Evolutionary conservation across 2,113 vertebrate species (phyloP), one percentile per base, ranked within the genome.

Genomic region (Callipepla squamata): DNA sequence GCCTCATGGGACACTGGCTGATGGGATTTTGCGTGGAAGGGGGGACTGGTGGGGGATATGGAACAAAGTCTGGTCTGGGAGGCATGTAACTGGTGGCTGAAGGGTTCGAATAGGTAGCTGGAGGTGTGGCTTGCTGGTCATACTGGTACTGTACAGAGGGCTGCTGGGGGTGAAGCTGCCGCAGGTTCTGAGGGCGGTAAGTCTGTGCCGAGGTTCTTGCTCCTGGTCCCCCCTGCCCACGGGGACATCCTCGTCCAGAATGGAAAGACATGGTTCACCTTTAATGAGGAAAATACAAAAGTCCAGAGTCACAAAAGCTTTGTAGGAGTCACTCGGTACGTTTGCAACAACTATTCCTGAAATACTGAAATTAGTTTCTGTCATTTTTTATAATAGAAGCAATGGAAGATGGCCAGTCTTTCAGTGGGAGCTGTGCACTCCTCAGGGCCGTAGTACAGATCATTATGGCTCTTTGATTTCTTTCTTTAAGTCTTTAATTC

Each of bases 241-340:
- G 97, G 12, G 98, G 97, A 84, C 98, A 98, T 28, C 98, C 98
- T 73, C 98, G 98, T 70, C 98, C 98, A 23, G 98, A 97, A 90
- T 99, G 98, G 96, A 98, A 99, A 15, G 99, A 99, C 99, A 99
- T 99, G 89, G 94, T 96, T 93, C 95, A 96, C 91, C 96, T 97
- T 94, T 66, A 89, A 81, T 0, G 11, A 58, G 55, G 90, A 62
- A 95, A 74, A 84, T 8, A 84, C 7, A 94, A 72, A 78, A 55
- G 38, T 18, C 21, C 34, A 47, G 30, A 8, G 55, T 82, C 72
- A 90, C 7, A 67, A 42, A 8, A 2, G 36, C 73, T 69, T 82
- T 67, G 12, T 50, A 67, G 34, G 9, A 50, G 7, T 36, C 2
- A 34, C 32, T 67, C 42, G 70, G 22, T 2, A 6, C 32, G 55